Base-by-base conservation (phyloP, 1,140 invertebrate genomes). In the Sitophilus oryzae region DNA sequence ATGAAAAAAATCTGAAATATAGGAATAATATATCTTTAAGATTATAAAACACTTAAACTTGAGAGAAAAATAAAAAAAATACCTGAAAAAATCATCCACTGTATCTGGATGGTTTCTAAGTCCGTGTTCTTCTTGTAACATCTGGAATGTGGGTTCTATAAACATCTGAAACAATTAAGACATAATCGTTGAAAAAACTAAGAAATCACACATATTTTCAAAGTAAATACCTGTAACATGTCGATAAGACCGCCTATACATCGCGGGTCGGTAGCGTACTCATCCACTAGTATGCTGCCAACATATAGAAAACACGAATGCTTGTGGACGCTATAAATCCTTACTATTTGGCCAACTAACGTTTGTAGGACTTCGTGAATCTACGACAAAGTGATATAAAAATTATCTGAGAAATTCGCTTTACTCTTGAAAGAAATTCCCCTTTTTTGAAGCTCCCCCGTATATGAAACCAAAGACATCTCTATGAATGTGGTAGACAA, bases 231-330 rank as follows among this genome's bases (percentile, higher is more conserved):
- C 74, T 89, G 79, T 60, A 97, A 73, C 91, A 98, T 94, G 59
- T 84, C 80, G 23, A 96, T 69, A 2, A 97, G 75, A 9, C 86
- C 86, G 16, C 76, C 67, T 6, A 87, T 79, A 68, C 89, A 91
- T 4, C 78, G 77, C 0, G 76, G 68, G 63, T 87, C 82, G 1
- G 72, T 71, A 1, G 85, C 91, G 71, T 94, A 96, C 74, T 96
- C 94, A 74, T 98, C 94, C 9, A 97, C 94, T 37, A 99, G 74
- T 66, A 99, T 93, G 59, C 91, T 93, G 5, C 89, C 91, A 43
- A 98, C 77, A 70, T 98, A 98, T 2, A 98, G 79, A 69, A 96
- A 91, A 74, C 94, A 97, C 45, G 92, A 95, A 73, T 98, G 94
- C 59, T 88, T 82, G 71, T 91, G 83, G 15, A 75, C 59, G 15